Percentiles rank a stretch among this genome's conserved stretches.
Conservation (phyloP, 2,113 vertebrate species). For the Cheilinus undulatus region DNA sequence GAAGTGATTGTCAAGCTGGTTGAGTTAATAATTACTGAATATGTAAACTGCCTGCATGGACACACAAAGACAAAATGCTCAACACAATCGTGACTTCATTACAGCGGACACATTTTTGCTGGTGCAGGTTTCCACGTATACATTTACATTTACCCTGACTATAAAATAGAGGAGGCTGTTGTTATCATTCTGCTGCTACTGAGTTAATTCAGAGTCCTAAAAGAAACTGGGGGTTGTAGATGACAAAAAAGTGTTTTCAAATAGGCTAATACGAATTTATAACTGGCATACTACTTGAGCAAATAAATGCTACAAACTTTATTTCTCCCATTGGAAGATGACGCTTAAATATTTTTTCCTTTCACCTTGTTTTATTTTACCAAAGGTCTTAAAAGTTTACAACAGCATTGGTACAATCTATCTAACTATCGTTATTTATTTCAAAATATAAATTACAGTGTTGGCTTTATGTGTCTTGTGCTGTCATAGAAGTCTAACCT, state of each 20-base stretch:
- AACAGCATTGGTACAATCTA: conserved; percentile 5
- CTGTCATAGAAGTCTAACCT: neutral
- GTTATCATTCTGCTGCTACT: neutral
- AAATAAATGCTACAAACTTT: too few relatives aligned
- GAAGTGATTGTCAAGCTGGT: neutral
- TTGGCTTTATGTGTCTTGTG: neutral
- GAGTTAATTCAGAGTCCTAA: neutral
- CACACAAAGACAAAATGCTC: conserved; percentile 5
- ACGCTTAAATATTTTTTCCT: too few relatives aligned
- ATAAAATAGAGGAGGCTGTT: neutral
- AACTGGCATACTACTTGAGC: too few relatives aligned
- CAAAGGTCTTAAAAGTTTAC: conserved; percentile 21
- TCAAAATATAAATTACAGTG: too few relatives aligned
- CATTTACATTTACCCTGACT: neutral
- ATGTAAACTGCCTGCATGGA: neutral
- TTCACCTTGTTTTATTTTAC: neutral
- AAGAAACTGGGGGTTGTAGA: neutral
- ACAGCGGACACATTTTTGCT: neutral
- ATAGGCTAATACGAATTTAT: too few relatives aligned
- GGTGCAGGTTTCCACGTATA: neutral
- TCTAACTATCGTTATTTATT: too few relatives aligned
- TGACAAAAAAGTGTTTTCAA: neutral
- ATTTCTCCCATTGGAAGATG: too few relatives aligned
- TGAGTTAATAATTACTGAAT: neutral
- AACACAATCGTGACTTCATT: neutral